Base-by-base conservation (phyloP, 2,113 vertebrate genomes). In the Lanius ludovicianus region DNA sequence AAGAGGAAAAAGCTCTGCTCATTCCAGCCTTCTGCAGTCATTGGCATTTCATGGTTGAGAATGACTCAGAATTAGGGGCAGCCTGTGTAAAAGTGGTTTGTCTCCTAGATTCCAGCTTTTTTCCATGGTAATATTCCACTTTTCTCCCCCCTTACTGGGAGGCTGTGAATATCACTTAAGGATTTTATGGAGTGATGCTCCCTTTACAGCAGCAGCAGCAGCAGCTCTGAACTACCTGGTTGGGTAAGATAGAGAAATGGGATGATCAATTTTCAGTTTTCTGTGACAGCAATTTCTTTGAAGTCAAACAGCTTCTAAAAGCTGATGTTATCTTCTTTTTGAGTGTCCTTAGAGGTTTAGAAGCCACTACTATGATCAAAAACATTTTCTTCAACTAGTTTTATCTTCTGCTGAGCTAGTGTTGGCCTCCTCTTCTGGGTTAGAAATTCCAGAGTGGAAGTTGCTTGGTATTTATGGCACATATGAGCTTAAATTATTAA, bases 131-230 rank as follows among this genome's bases (percentile, higher is more conserved):
- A 64, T 67, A 71, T 42, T 81, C 87, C 10, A 31, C 21, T n/a
- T 13, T 5, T 2, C 2, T 2, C 1, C 4, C 1, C 2, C 23
- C 19, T 42, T 9, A 2, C 30, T 59, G n/a, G 25, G 39, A 81
- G 21, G 17, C 31, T 78, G 42, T 50, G 69, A 59, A 12, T 62
- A 33, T 65, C 22, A 37, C 41, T 80, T 78, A 1, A 28, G 53
- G 30, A 46, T 82, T 94, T 93, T 63, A 24, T 50, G 56, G 59
- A 75, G 33, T 13, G 47, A 31, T 30, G 19, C 16, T 78, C 73
- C 47, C 35, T 78, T 70, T 59, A 28, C 46, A 91, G 80, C 44
- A n/a, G 0, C 46, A 91, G 80, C 44, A n/a, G 0, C 5, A 78
- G 21, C 65, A 78, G 69, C 60, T 59, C 65, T 35, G 13, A 84